A percentile compares a stretch with the other conserved stretches of the same genome.
These are phyloP conservation scores for Gnathonemus longibarbis DNA, from an alignment of 2,113 vertebrate species.

Conservation along the genomic window DNA sequence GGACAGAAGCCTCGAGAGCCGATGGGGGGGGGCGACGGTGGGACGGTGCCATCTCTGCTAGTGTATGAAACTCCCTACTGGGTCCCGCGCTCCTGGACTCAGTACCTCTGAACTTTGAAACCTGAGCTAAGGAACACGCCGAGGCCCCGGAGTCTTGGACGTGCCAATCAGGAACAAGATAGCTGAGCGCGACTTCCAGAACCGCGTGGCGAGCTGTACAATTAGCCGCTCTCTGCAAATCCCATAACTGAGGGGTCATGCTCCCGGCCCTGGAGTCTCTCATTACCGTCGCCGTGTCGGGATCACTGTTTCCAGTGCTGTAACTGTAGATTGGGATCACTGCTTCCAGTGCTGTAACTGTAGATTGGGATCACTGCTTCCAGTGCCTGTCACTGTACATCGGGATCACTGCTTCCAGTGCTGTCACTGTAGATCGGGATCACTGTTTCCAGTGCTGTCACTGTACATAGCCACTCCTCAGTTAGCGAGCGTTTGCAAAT, in stretches of 20 bases:
- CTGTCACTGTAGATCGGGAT: not conserved
- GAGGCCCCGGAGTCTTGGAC: not conserved
- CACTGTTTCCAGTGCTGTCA: too few species aligned
- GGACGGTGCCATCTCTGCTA: not conserved
- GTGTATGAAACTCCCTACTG: not conserved
- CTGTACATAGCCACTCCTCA: not conserved
- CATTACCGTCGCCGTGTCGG: not conserved
- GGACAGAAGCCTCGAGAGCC: not conserved
- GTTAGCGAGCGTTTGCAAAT: not conserved
- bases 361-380: not conserved
- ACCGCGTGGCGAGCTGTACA: not conserved
- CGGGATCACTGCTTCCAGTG: too few species aligned
- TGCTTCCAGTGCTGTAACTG: not conserved
- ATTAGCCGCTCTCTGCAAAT: not conserved
- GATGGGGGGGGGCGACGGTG: not conserved
- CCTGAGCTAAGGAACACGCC: not conserved
- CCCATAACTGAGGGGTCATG: not conserved
- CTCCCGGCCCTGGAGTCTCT: not conserved
- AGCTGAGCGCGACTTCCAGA: not conserved
- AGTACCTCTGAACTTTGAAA: not conserved
- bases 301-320: not conserved
- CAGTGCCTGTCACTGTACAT: not conserved
- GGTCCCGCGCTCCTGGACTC: too few species aligned
- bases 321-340: not conserved
- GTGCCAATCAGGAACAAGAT: not conserved